Evolutionary conservation across 2,888 invertebrate species (phyloP), one percentile per base, ranked within the genome.

Genomic region (Himalopsyche tibetana): DNA sequence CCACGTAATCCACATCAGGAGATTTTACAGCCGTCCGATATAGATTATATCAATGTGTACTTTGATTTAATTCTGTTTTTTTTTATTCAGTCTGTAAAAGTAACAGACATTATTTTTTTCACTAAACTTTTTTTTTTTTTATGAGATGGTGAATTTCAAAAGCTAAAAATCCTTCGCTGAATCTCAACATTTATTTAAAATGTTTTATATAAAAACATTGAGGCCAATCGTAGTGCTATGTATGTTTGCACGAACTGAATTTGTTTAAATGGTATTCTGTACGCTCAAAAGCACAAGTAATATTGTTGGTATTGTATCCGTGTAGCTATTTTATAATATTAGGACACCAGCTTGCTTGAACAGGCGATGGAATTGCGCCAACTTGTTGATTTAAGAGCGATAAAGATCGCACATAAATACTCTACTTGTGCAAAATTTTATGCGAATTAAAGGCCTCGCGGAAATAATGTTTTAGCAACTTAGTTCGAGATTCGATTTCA

Each of bases 231-330:
- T 69, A 69, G 4, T 69, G 28, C 36, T 69, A 19, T 36, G 74
- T 69, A 19, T 36, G 74, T 38, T 12, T 74, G 28, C 12, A 36
- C 38, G 19, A 74, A 74, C 74, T 36, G 74, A 74, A 74, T 74
- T 74, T 74, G 74, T 74, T 12, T 74, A 74, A 74, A 38, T 74
- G 74, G 12, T 36, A 74, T 74, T 74, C 38, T 38, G 15, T 38
- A 74, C 74, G 74, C 74, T 74, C 38, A 74, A 15, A 36, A 74
- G 74, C 74, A 38, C 63, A 74, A 83, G 40, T 83, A 83, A 83
- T 69, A 83, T 83, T 83, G 83, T 74, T 69, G 74, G 69, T 69
- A 36, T 69, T 74, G 83, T 83, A 42, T 74, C 19, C 36, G 45
- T 42, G 63, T 19, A 83, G 42, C 69, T 69, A 28, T 74, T 74